Evolutionary conservation across 2,888 invertebrate species (phyloP).

Genomic region (Sturmia bella): DNA sequence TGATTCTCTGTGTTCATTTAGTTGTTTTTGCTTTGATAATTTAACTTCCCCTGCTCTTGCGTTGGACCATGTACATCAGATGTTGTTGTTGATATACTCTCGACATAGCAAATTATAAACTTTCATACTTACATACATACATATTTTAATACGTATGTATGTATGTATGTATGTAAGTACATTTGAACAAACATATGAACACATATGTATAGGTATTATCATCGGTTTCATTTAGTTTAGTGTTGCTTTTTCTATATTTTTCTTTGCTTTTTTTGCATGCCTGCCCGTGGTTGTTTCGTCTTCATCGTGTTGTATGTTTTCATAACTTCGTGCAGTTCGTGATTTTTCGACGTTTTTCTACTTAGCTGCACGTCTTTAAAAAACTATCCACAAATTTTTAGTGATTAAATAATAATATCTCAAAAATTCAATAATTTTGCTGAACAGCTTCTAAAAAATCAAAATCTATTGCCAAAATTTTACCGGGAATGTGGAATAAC

Average conservation of each 20-base stretch:
- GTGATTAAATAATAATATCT: slow-evolving; percentile 68
- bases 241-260: slow-evolving; percentile 50
- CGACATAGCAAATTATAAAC: neutral
- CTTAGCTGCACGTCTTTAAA: slow-evolving; percentile 65
- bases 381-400: slow-evolving; percentile 61
- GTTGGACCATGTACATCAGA: neutral
- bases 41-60: slow-evolving; percentile 47
- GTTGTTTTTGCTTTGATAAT: slow-evolving; percentile 48
- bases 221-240: slow-evolving; percentile 53
- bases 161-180: neutral
- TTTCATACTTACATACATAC: neutral
- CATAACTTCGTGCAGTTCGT: slow-evolving; percentile 75
- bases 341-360: slow-evolving; percentile 71
- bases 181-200: neutral
- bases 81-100: slow-evolving; percentile 30
- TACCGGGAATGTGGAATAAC: slow-evolving; percentile 23
- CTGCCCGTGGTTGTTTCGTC: slow-evolving; percentile 67
- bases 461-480: slow-evolving; percentile 30
- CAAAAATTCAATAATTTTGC: slow-evolving; percentile 41
- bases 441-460: slow-evolving; percentile 36
- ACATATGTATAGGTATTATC: slow-evolving; percentile 33
- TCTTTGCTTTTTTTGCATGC: slow-evolving; percentile 53
- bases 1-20: slow-evolving; percentile 34
- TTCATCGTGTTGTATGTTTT: slow-evolving; percentile 75
- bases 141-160: neutral